phyloP scores from a whole-genome alignment of 1,140 invertebrate genomes.

The Hydropsyche tenuis region DNA sequence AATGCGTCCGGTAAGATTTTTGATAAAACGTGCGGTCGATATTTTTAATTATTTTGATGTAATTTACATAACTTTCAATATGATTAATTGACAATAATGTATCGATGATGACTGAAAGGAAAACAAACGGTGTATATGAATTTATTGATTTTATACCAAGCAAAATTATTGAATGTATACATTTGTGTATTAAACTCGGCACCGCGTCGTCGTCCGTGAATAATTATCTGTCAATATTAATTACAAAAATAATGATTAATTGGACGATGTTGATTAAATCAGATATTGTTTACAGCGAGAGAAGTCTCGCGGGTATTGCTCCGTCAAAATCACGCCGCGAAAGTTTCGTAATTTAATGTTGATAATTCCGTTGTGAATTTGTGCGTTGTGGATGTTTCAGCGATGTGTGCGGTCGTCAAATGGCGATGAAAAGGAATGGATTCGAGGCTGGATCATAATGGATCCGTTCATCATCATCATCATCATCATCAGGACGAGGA shows the following conservation, averaged over 20 bases:
- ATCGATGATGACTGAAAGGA: too few relatives aligned
- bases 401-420: not conserved
- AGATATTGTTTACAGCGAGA: slow-evolving; percentile 2
- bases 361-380: not conserved
- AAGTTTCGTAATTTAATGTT: not conserved
- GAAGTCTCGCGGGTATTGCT: not conserved
- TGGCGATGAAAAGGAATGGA: slow-evolving; percentile 17
- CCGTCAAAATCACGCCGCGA: slow-evolving; percentile 2
- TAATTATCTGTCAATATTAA: slow-evolving; percentile 9
- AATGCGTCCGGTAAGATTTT: too few relatives aligned
- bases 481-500: slow-evolving; percentile 23
- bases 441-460: slow-evolving; percentile 23
- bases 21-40: too few relatives aligned
- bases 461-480: not conserved
- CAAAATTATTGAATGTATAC: not conserved
- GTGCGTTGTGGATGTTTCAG: not conserved
- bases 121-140: too few relatives aligned
- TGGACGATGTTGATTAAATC: slow-evolving; percentile 24
- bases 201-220: not conserved
- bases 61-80: too few relatives aligned
- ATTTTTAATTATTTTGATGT: too few relatives aligned
- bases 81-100: too few relatives aligned
- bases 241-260: slow-evolving; percentile 15
- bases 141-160: too few relatives aligned
- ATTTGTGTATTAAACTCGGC: not conserved